phyloP scores from a whole-genome alignment of 2,797 vertebrate species.

The Catostomus latipinnis region DNA sequence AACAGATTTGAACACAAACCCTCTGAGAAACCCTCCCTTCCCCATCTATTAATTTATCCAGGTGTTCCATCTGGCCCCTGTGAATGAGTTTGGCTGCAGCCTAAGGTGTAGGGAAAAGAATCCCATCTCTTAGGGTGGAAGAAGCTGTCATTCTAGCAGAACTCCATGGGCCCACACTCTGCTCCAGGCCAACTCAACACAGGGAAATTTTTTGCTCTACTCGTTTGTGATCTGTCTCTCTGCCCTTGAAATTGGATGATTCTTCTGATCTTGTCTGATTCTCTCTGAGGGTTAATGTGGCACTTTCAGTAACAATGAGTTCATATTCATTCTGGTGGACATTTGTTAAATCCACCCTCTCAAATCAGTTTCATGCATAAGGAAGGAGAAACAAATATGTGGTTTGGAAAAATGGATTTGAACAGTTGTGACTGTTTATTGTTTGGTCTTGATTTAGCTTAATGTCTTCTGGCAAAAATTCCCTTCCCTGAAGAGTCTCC shows the following conservation, averaged over 20 bases:
- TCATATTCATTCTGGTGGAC: constrained; percentile 74
- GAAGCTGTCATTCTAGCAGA: constrained; percentile 41
- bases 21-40: constrained; percentile 1
- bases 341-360: constrained; percentile 73
- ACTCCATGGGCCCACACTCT: constrained; percentile 14
- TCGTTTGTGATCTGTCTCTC: constrained; percentile 28
- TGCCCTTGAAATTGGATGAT: constrained; percentile 35
- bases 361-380: constrained; percentile 71
- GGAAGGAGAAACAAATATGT: constrained; percentile 68
- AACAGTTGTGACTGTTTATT: constrained; percentile 80
- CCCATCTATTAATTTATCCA: constrained; percentile 28
- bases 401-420: constrained; percentile 76
- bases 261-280: constrained; percentile 22
- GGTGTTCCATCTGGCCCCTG: constrained; percentile 26
- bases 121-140: constrained; percentile 18
- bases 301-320: constrained; percentile 65
- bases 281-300: constrained; percentile 60
- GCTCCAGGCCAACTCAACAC: constrained; percentile 2
- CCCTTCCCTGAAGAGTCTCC: constrained; percentile 72
- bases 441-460: constrained; percentile 75
- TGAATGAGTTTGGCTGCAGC: constrained; percentile 24
- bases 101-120: constrained; percentile 38
- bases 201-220: constrained; percentile 34
- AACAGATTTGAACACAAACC: neutral
- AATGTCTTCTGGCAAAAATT: constrained; percentile 73